phyloP scores from a whole-genome alignment of 1,140 invertebrate species.

The Lysiphlebus fabarum region DNA sequence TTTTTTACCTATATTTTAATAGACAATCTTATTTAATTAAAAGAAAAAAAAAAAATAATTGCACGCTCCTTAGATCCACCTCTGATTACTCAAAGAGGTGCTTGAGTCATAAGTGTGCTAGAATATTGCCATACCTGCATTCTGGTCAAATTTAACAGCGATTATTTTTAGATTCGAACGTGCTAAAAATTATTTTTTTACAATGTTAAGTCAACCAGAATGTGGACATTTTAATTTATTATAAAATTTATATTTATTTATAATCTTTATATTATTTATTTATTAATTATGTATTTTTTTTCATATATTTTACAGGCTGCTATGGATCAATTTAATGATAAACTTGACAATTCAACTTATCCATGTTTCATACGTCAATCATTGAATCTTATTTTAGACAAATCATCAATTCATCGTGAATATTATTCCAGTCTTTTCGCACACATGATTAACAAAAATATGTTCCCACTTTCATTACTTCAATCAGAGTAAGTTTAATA shows the following conservation, averaged over 20 bases:
- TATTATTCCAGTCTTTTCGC: constrained; percentile 30
- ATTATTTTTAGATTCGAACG: constrained; percentile 27
- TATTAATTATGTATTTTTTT: constrained; percentile 12
- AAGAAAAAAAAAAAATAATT: neutral
- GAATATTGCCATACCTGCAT: constrained; percentile 48
- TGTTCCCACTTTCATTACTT: constrained; percentile 31
- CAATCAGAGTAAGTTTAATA: constrained; percentile 36
- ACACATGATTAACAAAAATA: constrained; percentile 28
- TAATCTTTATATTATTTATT: neutral
- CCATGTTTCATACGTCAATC: constrained; percentile 31
- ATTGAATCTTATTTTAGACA: constrained; percentile 36
- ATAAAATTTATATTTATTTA: neutral
- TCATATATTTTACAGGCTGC: constrained; percentile 20
- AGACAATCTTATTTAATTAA: too few relatives aligned
- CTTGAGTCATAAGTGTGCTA: constrained; percentile 54
- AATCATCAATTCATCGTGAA: constrained; percentile 23
- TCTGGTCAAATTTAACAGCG: constrained; percentile 21
- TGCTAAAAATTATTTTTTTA: constrained; percentile 16
- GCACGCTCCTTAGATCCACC: constrained; percentile 51
- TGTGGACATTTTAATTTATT: constrained; percentile 29
- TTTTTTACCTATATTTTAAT: neutral
- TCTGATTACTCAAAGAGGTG: constrained; percentile 35
- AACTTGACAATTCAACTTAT: constrained; percentile 27
- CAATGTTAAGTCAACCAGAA: constrained; percentile 26
- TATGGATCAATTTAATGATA: constrained; percentile 23